A percentile compares a stretch with the other conserved stretches of the same genome.
These are phyloP conservation scores for Zygaena filipendulae DNA, from an alignment of 2,888 invertebrate species.

Conservation along the genomic window DNA sequence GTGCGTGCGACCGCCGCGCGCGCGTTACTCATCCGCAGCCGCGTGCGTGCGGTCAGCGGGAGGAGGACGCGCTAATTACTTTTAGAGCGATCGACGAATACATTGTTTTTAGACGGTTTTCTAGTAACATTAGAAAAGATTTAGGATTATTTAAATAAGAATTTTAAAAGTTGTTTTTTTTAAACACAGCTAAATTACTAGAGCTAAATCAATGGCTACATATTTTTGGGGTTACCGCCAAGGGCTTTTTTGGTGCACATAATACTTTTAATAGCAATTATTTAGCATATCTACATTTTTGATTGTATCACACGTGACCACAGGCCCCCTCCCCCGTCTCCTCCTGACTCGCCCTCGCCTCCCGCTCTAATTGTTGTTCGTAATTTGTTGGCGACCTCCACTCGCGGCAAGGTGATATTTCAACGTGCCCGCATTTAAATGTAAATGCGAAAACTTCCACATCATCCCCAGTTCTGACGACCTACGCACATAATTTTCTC, in stretches of 20 bases:
- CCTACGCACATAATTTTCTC: slow-evolving; percentile 50
- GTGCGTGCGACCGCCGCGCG: slow-evolving; percentile 22
- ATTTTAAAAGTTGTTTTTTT: too few species aligned
- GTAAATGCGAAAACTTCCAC: slow-evolving; percentile 49
- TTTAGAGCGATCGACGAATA: too few species aligned
- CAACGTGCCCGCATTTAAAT: slow-evolving; percentile 52
- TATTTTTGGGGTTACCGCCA: too few species aligned
- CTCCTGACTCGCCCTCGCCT: slow-evolving; percentile 21
- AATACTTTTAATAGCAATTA: slow-evolving; percentile 25
- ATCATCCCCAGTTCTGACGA: slow-evolving; percentile 29
- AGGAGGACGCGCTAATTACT: too few species aligned
- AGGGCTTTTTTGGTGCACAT: too few species aligned
- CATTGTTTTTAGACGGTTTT: too few species aligned
- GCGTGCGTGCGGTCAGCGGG: too few species aligned
- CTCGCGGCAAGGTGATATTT: slow-evolving; percentile 46
- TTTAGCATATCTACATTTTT: slow-evolving; percentile 21
- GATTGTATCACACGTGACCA: slow-evolving; percentile 18
- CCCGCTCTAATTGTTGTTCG: slow-evolving; percentile 50
- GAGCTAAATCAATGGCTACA: too few species aligned
- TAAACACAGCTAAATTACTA: too few species aligned
- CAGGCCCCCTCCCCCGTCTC: slow-evolving; percentile 17
- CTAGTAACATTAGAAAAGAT: too few species aligned
- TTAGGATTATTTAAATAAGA: too few species aligned
- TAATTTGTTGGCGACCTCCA: slow-evolving; percentile 39
- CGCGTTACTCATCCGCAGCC: slow-evolving; percentile 8